phyloP scores from a whole-genome alignment of 2,888 invertebrate genomes.

The Petrolisthes manimaculis region DNA sequence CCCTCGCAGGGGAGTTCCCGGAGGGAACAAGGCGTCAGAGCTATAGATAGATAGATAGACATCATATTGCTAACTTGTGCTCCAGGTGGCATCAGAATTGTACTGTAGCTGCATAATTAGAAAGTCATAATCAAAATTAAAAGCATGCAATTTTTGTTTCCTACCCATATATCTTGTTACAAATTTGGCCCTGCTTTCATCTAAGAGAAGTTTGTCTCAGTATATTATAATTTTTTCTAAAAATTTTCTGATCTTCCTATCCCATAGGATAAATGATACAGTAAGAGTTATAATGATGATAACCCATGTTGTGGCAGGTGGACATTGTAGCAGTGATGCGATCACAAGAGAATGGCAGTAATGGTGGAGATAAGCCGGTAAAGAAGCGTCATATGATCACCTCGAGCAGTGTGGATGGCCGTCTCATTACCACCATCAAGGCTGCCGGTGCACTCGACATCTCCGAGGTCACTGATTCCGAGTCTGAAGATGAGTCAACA shows the following conservation, averaged over 20 bases:
- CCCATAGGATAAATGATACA: not conserved
- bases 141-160: too few species aligned
- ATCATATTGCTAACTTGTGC: too few species aligned
- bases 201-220: too few species aligned
- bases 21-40: too few species aligned
- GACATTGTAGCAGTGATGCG: constrained; percentile 43
- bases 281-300: not conserved
- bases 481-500: constrained; percentile 56
- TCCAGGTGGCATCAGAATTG: too few species aligned
- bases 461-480: constrained; percentile 57
- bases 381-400: constrained; percentile 62
- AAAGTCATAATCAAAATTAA: too few species aligned
- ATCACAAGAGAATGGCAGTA: constrained; percentile 33
- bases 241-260: not conserved
- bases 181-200: too few species aligned
- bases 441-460: constrained; percentile 43
- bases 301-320: constrained; percentile 25
- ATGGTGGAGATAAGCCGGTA: constrained; percentile 52
- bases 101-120: too few species aligned
- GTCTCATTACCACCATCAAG: constrained; percentile 62
- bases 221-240: too few species aligned
- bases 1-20: too few species aligned
- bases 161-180: too few species aligned
- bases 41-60: too few species aligned
- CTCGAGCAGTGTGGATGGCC: constrained; percentile 62